A percentile compares a stretch with the other conserved stretches of the same genome.
phyloP scores from a whole-genome alignment of 2,797 vertebrate genomes.

The Lepidocolaptes lacrymiger region DNA sequence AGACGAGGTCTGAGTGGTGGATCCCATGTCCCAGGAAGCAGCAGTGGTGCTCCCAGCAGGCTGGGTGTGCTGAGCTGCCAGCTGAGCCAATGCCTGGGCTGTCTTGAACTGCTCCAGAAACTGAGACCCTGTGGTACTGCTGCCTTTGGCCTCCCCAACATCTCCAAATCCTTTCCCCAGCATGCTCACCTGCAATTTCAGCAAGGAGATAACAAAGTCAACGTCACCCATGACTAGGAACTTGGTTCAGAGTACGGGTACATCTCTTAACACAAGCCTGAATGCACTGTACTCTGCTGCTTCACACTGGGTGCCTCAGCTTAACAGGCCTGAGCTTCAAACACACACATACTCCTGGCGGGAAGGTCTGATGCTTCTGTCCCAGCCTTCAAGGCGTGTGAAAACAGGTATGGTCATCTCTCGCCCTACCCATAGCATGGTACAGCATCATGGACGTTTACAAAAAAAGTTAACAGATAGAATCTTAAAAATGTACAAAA shows the following conservation, averaged over 20 bases:
- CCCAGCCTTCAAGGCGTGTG: rapidly evolving
- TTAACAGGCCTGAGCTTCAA: not conserved
- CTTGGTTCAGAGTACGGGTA: not conserved
- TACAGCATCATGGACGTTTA: rapidly evolving
- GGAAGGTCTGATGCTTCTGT: not conserved
- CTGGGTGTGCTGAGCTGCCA: conserved; percentile 94
- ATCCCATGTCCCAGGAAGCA: conserved; percentile 88
- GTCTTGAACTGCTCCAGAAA: conserved; percentile 99
- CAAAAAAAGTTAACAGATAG: not conserved
- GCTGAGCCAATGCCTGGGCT: conserved; percentile 93
- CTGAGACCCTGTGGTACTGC: conserved; percentile 92
- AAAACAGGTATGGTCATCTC: not conserved
- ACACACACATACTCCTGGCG: too few relatives aligned
- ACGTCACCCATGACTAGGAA: rapidly evolving
- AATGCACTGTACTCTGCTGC: not conserved
- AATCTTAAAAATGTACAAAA: not conserved
- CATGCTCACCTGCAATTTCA: conserved; percentile 83
- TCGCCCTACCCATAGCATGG: not conserved
- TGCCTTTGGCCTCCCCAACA: conserved; percentile 88
- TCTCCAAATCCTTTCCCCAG: conserved; percentile 94
- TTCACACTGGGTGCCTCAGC: not conserved
- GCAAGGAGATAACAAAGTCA: not conserved
- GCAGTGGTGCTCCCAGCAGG: conserved; percentile 72
- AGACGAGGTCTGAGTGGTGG: conserved; percentile 80
- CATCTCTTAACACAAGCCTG: not conserved